Base-by-base conservation (phyloP, 2,888 invertebrate genomes). In the Diaperis boleti region DNA sequence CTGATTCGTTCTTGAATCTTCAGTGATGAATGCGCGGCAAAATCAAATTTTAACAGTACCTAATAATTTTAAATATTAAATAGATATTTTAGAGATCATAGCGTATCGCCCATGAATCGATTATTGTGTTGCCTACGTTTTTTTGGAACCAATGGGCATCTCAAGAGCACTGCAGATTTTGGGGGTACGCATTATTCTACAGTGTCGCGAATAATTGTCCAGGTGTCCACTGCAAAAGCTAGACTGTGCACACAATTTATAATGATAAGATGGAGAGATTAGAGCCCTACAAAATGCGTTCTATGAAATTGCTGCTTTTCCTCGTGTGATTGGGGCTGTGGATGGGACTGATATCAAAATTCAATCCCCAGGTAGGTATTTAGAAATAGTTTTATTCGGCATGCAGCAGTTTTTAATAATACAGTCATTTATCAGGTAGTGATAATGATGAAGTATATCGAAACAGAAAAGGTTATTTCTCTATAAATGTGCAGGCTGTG, bases 111-210 rank as follows among this genome's bases (percentile, higher is more conserved):
- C 3, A 33, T 50, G 10, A 50, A 50, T 10, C 50, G 15, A 18
- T 17, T 33, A 11, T 33, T 33, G 14, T 17, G 13, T 2, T 15
- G 15, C 11, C 17, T 49, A 11, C 31, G 49, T 6, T 33, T 49
- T 10, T 49, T 6, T 49, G 11, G 33, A 31, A 14, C 49, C 4
- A 18, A 6, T 14, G 49, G 49, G 6, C 33, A 49, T 49, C 10
- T 49, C 2, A 11, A 49, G 4, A 5, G 1, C 15, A 10, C 33
- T 5, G 49, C 33, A 1, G 49, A 49, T 15, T 31, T 29, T 11
- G 8, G 5, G 10, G 49, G 49, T 2, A 33, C 33, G 15, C 49
- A 49, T 10, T 8, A 33, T 10, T 31, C 49, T 10, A 49, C 49
- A 4, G 49, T 33, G 6, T 45, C 45, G 10, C 10, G 22, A 1